Conservation (phyloP, 1,140 invertebrate genomes). For the Saccostrea cuccullata region DNA sequence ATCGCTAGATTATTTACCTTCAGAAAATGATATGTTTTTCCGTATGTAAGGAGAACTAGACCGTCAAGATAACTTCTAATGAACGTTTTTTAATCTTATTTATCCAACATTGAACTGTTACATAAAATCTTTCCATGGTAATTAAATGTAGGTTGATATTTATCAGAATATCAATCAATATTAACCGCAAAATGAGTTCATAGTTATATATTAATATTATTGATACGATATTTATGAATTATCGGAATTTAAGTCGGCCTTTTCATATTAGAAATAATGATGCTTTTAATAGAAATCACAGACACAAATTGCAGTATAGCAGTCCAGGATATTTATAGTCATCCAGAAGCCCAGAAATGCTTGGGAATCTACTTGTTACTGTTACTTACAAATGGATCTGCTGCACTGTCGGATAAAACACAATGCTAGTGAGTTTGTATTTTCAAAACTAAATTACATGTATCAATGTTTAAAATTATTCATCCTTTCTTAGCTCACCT, state of each 20-base stretch:
- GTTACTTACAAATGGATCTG: neutral
- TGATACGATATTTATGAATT: neutral
- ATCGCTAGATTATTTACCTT: too few relatives aligned
- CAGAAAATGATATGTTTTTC: too few relatives aligned
- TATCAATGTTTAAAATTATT: neutral
- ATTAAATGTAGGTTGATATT: too few relatives aligned
- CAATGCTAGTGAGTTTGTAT: neutral
- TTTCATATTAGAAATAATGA: neutral
- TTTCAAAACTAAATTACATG: neutral
- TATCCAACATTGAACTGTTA: too few relatives aligned
- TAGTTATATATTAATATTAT: neutral
- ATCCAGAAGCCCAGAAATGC: neutral
- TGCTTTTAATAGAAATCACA: neutral
- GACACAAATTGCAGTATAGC: neutral
- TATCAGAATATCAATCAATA: too few relatives aligned
- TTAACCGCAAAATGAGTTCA: too few relatives aligned
- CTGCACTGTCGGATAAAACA: neutral
- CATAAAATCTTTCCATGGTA: too few relatives aligned
- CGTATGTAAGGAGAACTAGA: too few relatives aligned
- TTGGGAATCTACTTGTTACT: neutral
- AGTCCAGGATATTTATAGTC: neutral
- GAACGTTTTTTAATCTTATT: too few relatives aligned
- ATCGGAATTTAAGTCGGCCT: neutral
- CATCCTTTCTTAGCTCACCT: neutral
- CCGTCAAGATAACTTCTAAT: too few relatives aligned